phyloP scores from a whole-genome alignment of 2,797 vertebrate species.

The Ctenopoma multispine region DNA sequence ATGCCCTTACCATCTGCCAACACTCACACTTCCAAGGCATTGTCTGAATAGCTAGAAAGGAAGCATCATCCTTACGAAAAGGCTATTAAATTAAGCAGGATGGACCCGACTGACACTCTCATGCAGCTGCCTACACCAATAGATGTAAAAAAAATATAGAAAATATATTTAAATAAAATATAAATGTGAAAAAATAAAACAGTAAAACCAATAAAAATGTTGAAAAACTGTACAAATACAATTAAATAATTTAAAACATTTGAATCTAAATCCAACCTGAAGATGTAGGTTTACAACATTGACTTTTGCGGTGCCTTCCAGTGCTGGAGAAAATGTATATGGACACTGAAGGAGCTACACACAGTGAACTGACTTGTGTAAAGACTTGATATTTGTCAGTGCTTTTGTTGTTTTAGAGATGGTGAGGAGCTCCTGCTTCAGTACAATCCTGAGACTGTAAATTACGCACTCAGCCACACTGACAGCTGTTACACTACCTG shows the following conservation, averaged over 20 bases:
- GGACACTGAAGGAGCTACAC: not conserved
- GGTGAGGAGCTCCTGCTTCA: constrained; percentile 72
- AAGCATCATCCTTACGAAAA: constrained; percentile 1
- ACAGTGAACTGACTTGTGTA: not conserved
- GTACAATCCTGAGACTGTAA: constrained; percentile 85
- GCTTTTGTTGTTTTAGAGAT: constrained; percentile 75
- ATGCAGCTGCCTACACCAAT: constrained; percentile 25
- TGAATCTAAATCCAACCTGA: not conserved
- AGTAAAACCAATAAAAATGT: no score
- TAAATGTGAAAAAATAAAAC: not conserved
- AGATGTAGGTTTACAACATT: no score
- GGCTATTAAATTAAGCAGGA: constrained; percentile 39
- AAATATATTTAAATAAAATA: no score
- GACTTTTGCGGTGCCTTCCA: not conserved
- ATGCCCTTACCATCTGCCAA: constrained; percentile 15
- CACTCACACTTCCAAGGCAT: constrained; percentile 23
- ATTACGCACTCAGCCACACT: constrained; percentile 80
- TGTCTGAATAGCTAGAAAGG: constrained; percentile 34
- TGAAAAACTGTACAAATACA: not conserved
- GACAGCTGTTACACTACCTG: constrained; percentile 40
- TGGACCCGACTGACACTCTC: constrained; percentile 10
- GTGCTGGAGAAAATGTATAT: not conserved
- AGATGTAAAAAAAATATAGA: no score
- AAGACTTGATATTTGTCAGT: constrained; percentile 17
- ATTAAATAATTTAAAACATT: not conserved